Conservation (phyloP, 2,113 vertebrate species). For the Engystomops pustulosus region DNA sequence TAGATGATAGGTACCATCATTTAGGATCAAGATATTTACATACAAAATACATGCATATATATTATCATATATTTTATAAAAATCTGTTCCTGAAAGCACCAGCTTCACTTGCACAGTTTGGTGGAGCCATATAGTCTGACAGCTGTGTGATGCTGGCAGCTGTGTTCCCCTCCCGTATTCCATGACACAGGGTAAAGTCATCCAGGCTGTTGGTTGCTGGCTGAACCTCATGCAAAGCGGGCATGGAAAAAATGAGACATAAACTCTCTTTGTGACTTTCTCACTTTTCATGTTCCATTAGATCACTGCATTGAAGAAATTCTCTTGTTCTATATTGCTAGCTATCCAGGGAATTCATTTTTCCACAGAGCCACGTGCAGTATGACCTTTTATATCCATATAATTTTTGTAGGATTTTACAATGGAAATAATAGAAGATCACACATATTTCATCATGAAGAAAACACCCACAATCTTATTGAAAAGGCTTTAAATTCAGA, state of each 20-base stretch:
- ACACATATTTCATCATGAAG: background rate
- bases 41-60: too few relatives aligned
- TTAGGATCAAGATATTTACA: too few relatives aligned
- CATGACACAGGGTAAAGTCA: slow-evolving; percentile 1
- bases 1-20: too few relatives aligned
- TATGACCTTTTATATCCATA: background rate
- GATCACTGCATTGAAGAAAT: slow-evolving; percentile 14
- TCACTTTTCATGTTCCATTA: slow-evolving; percentile 9
- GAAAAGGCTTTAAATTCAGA: background rate
- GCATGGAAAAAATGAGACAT: slow-evolving; percentile 23
- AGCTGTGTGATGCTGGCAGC: slow-evolving; percentile 36
- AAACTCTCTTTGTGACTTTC: background rate
- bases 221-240: background rate
- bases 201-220: background rate
- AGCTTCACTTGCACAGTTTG: too few relatives aligned
- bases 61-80: too few relatives aligned
- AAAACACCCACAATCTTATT: background rate
- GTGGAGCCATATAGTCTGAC: slow-evolving; percentile 36
- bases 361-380: background rate
- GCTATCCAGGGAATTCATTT: background rate
- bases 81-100: too few relatives aligned
- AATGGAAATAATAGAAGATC: background rate
- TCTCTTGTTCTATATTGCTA: background rate
- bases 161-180: background rate
- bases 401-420: background rate